Evolutionary conservation across 1,140 invertebrate species (phyloP), one percentile per base, ranked within the genome.

Genomic region (Drosophila obscura): DNA sequence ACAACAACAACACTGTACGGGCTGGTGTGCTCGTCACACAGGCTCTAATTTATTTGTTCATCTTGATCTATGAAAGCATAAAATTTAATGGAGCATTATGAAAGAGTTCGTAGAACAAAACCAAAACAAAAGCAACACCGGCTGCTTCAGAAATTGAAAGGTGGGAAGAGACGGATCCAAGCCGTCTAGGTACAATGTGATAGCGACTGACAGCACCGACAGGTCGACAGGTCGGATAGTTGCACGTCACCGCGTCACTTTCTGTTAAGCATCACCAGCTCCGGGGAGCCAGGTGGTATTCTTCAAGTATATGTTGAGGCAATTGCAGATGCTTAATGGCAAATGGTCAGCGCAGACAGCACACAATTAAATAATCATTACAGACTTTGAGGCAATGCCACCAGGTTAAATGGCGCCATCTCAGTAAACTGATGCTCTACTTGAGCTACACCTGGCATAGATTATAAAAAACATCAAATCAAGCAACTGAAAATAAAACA

Each of bases 41-140:
- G 55, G 53, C 66, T 73, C 59, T 77, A 79, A 79, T 79, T 79
- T 79, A 79, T 80, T 80, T 80, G 77, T 80, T 77, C 77, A 80
- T 80, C 77, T 80, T 80, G 77, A 80, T 80, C 77, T 80, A 80
- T 80, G 77, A 80, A 73, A 77, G 74, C 64, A 80, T 80, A 49
- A 80, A 77, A 80, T 77, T 80, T 80, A 73, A 80, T 80, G 77
- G 77, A 77, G 77, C 74, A 80, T 80, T 80, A 77, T 80, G 77
- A 80, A 80, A 80, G 77, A 80, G 68, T 73, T 73, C 44, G 71
- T 64, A 80, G 77, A 80, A 73, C 68, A 80, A 80, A 80, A 77
- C 35, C 35, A 13, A 39, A 39, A 39, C 11, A 39, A 39, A 13
- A 39, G 35, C 4, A 13, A 13, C 35, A 13, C 11, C 58, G 39